Base-by-base conservation (phyloP, 2,888 invertebrate species). In the Trissolcus brochymenae region DNA sequence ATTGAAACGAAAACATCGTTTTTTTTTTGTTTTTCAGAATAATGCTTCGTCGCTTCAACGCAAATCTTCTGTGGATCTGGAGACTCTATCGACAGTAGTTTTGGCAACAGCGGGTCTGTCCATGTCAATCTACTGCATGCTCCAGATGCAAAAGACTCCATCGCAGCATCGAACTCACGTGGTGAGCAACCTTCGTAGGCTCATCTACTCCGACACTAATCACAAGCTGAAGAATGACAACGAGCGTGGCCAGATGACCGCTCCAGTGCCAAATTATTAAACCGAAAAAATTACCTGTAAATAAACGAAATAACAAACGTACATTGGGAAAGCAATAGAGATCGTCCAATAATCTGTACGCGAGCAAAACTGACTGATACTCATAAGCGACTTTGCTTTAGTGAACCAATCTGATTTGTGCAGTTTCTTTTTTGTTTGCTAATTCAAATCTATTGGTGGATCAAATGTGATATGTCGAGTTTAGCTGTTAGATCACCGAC, bases 81-180 rank as follows among this genome's bases (percentile, higher is more conserved):
- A 81, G 14, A 83, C 84, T 7, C 83, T 81, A 29, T 87, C 87
- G 4, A 88, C 88, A 0, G 56, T 84, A n/a, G 54, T 87, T 14
- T 80, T 88, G 4, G 87, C 88, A 6, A 84, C 87, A 2, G 79
- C 86, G n/a, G 88, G 88, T 29, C 68, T 88, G 0, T 87, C 88
- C 4, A 76, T 87, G 64, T 87, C 87, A 64, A 81, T 88, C 80
- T 88, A 88, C 70, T 87, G 88, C n/a, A 75, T 88, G 49, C 84
- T 82, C 16, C 87, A 88, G 62, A 85, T 88, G 88, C 78, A 85
- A 21, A 79, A 84, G 7, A 82, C 84, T 1, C 81, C 84, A 11
- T 81, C 83, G 29, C 81, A 83, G 7, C 82, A 83, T 19, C 78
- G 78, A 1, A 61, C 60, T 2, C 78, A 74, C 46, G 78, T 78